Evolutionary conservation across 2,797 vertebrate genomes (phyloP), one percentile per base, ranked within the genome.

Genomic region (Sternarchorhynchus goeldii): DNA sequence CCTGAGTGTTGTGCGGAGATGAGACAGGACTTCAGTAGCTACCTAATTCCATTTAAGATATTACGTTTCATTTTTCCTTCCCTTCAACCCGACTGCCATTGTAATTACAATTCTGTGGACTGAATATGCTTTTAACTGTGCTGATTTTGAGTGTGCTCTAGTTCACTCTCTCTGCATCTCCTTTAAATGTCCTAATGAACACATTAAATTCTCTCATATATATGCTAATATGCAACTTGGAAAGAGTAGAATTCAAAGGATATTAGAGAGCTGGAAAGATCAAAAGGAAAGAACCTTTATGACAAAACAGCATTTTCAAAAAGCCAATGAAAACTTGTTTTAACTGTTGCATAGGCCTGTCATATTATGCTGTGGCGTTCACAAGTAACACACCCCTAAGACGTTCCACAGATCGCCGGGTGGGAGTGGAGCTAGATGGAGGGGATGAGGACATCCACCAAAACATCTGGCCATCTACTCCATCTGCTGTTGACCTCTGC

Each of bases 401-500:
- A 87, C 88, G 85, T 83, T 75, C 79, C n/a, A 87, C 75, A 34
- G 76, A 39, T 21, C 80, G 76, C 60, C 82, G 88, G 25, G 86
- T 87, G 68, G 90, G 83, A 55, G 85, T 90, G 65, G 89, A 87
- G 87, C 83, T 88, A 12, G 81, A 79, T n/a, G 85, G 86, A 29
- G 92, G 88, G 18, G 89, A 81, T 60, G 91, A 77, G 56, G 18
- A 85, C 59, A 90, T 87, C 96, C 95, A 95, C 95, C 95, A 96
- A 85, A 96, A 95, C 8, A 91, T 87, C 34, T 55, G 73, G 57
- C 72, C 73, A 20, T 89, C 87, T 21, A 87, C 86, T 71, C 32
- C 79, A 18, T 18, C 21, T 45, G 82, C 79, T 0, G 84, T 79
- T 2, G 74, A 67, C 16, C 85, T 90, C 41, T 86, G 86, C 16